A percentile compares a stretch with the other conserved stretches of the same genome.
These are phyloP conservation scores for Poecilia velifera DNA, from an alignment of 2,797 vertebrate genomes.

Conservation along the genomic window DNA sequence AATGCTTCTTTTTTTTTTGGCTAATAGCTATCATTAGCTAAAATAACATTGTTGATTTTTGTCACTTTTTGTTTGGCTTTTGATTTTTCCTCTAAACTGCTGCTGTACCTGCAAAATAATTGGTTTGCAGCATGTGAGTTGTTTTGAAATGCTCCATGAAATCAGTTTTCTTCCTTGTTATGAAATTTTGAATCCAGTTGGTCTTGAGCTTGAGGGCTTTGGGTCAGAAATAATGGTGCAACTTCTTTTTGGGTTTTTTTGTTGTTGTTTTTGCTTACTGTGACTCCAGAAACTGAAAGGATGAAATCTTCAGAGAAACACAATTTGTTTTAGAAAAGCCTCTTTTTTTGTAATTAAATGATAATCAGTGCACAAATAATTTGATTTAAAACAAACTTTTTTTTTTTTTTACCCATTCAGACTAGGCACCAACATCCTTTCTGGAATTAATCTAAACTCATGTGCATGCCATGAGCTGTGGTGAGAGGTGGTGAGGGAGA, in stretches of 20 bases:
- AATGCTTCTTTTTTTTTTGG: not conserved
- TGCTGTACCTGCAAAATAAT: slow-evolving; percentile 48
- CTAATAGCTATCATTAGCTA: not conserved
- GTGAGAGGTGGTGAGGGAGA: too few relatives aligned
- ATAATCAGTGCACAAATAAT: not conserved
- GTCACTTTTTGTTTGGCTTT: slow-evolving; percentile 14
- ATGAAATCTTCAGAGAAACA: not conserved
- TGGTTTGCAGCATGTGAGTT: slow-evolving; percentile 28
- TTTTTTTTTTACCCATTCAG: not conserved
- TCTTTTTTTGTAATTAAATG: not conserved
- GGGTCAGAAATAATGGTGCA: slow-evolving; percentile 53
- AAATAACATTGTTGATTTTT: slow-evolving; percentile 25
- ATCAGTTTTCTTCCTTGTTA: slow-evolving; percentile 24
- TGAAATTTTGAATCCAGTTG: slow-evolving; percentile 28
- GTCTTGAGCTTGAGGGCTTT: slow-evolving; percentile 9
- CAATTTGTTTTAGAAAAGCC: not conserved
- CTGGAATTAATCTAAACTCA: not conserved
- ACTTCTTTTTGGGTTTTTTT: slow-evolving; percentile 1
- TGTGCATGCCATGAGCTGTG: too few relatives aligned
- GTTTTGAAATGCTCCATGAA: slow-evolving; percentile 20
- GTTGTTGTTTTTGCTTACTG: slow-evolving; percentile 1
- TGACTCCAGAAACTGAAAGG: not conserved
- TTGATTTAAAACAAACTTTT: not conserved
- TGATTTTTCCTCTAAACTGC: not conserved
- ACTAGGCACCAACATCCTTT: not conserved